These are phyloP conservation scores for Gymnocypris eckloni DNA, from an alignment of 2,797 vertebrate species.

Conservation along the genomic window DNA sequence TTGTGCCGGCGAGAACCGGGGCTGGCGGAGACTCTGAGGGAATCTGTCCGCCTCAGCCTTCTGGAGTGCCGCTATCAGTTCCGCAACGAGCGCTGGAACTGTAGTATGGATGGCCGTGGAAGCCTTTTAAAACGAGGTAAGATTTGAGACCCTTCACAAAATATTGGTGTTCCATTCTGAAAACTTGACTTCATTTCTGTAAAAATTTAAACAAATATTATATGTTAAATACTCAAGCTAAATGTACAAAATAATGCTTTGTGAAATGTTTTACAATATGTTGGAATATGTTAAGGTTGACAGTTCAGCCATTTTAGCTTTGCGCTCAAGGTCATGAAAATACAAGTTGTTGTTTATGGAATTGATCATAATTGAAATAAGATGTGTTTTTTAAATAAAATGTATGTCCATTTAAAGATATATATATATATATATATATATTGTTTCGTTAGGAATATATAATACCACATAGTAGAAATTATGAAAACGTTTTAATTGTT, in stretches of 20 bases:
- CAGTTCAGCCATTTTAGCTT: not conserved
- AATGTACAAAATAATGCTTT: not conserved
- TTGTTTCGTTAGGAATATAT: too few relatives aligned
- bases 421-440: too few relatives aligned
- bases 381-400: not conserved
- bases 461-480: not conserved
- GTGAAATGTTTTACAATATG: not conserved
- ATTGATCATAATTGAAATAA: not conserved
- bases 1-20: constrained; percentile 93
- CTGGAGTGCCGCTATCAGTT: constrained; percentile 96
- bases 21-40: constrained; percentile 91
- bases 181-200: not conserved
- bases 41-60: constrained; percentile 90
- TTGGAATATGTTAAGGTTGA: not conserved
- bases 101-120: constrained; percentile 92
- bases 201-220: not conserved
- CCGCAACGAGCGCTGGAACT: constrained; percentile 97
- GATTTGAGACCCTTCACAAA: not conserved
- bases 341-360: not conserved
- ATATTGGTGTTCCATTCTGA: not conserved
- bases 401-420: not conserved
- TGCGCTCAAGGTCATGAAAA: constrained; percentile 7
- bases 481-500: not conserved
- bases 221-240: not conserved
- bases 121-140: constrained; percentile 94